Evolutionary conservation across 2,888 invertebrate genomes (phyloP).

Genomic region (Adelognathus sp.): DNA sequence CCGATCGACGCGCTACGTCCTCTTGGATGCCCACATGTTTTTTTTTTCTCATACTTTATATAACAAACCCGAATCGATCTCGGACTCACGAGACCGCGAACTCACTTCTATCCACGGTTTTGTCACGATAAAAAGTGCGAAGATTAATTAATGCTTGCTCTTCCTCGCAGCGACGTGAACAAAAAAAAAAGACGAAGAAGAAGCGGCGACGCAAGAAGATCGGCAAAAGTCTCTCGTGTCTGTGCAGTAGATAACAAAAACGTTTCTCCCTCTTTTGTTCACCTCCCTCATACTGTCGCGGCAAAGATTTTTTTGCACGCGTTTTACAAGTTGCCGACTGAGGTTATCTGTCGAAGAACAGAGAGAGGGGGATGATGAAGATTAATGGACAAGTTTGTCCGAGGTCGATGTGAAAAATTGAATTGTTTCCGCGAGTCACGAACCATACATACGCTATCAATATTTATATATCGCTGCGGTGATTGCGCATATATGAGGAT

Average conservation of each 20-base stretch:
- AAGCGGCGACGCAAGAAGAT: background rate
- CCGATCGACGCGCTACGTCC: constrained; percentile 55
- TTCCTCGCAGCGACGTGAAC: background rate
- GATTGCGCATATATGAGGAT: too few relatives aligned
- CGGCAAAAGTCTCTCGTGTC: background rate
- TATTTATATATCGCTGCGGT: background rate
- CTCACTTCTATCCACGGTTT: background rate
- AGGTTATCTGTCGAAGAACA: background rate
- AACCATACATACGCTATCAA: background rate
- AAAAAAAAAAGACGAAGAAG: too few relatives aligned
- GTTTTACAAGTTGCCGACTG: background rate
- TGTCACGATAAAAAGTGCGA: constrained; percentile 14
- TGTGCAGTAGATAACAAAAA: background rate
- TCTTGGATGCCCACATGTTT: constrained; percentile 2
- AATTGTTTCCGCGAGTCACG: background rate
- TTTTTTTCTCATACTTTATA: constrained; percentile 18
- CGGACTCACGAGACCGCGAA: background rate
- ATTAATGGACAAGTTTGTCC: background rate
- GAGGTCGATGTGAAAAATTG: constrained; percentile 10
- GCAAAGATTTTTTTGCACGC: background rate
- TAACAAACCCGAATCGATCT: constrained; percentile 40
- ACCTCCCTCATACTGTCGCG: background rate
- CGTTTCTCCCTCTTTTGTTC: background rate
- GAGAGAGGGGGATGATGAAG: background rate
- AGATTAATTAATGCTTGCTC: constrained; percentile 36